Conservation (phyloP, 2,797 vertebrate genomes). For the Eutrigla gurnardus region DNA sequence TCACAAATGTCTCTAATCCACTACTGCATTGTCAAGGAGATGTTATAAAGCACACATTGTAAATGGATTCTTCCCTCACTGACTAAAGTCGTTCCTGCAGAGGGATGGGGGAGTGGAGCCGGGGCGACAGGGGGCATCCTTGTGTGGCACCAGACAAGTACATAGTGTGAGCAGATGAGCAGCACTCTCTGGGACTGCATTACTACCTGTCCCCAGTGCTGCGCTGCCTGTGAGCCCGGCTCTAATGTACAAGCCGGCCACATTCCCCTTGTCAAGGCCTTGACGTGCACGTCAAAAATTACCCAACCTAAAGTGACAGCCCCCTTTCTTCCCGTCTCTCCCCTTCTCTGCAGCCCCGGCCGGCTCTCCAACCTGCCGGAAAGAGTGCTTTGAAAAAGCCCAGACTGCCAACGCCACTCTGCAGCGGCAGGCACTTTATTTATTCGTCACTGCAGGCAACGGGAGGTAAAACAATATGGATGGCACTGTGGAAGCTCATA, state of each 20-base stretch:
- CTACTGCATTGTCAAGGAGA: constrained; percentile 98
- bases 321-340: constrained; percentile 72
- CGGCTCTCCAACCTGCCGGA: constrained; percentile 69
- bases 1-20: constrained; percentile 99
- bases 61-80: constrained; percentile 97
- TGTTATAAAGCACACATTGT: constrained; percentile 95
- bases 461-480: constrained; percentile 85
- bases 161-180: constrained; percentile 90
- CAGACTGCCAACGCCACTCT: constrained; percentile 85
- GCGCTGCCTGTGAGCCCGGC: constrained; percentile 85
- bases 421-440: constrained; percentile 85
- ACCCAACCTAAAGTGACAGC: constrained; percentile 93
- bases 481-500: constrained; percentile 79
- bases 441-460: constrained; percentile 87
- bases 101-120: constrained; percentile 65
- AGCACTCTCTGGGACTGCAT: constrained; percentile 91
- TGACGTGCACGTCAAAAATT: constrained; percentile 92
- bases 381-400: constrained; percentile 85
- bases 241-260: constrained; percentile 93
- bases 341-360: constrained; percentile 48
- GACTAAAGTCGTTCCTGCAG: constrained; percentile 93
- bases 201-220: constrained; percentile 87
- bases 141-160: constrained; percentile 88
- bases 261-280: constrained; percentile 89
- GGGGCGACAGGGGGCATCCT: constrained; percentile 68